Conservation (phyloP, 2,113 vertebrate species). For the Pedionomus torquatus region DNA sequence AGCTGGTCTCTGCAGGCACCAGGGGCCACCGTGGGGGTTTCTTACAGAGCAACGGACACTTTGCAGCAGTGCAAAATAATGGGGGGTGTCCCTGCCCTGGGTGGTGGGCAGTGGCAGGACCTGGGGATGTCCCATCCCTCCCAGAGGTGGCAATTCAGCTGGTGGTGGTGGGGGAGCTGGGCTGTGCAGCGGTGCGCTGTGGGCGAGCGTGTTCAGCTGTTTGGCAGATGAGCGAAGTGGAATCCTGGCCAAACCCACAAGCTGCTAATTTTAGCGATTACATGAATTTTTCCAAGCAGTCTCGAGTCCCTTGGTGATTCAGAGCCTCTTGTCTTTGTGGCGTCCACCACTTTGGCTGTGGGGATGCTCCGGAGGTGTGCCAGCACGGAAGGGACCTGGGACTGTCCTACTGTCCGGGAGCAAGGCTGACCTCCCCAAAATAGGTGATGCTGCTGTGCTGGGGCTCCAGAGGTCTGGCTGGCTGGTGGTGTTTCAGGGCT, state of each 20-base stretch:
- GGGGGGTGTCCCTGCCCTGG: background rate
- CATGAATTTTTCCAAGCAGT: slow-evolving; percentile 22
- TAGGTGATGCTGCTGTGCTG: background rate
- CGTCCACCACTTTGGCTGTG: fast-evolving
- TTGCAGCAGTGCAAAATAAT: background rate
- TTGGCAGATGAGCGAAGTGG: slow-evolving; percentile 12
- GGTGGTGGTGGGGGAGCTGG: background rate
- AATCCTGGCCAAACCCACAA: background rate
- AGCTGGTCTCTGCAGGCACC: fast-evolving
- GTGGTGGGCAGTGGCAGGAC: fast-evolving
- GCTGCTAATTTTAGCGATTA: slow-evolving; percentile 62
- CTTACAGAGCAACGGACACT: fast-evolving
- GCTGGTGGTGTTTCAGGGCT: fast-evolving
- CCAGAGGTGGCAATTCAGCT: too few species aligned
- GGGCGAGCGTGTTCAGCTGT: background rate
- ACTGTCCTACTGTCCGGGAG: background rate
- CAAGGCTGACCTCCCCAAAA: background rate
- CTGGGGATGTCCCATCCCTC: background rate
- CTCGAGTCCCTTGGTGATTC: slow-evolving; percentile 1
- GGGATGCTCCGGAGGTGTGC: background rate
- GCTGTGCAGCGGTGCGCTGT: background rate
- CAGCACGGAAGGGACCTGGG: fast-evolving
- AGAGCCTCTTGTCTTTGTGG: background rate
- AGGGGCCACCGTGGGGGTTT: fast-evolving
- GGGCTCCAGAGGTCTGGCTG: background rate